phyloP scores from a whole-genome alignment of 1,140 invertebrate genomes.

The Conus ventricosus region DNA sequence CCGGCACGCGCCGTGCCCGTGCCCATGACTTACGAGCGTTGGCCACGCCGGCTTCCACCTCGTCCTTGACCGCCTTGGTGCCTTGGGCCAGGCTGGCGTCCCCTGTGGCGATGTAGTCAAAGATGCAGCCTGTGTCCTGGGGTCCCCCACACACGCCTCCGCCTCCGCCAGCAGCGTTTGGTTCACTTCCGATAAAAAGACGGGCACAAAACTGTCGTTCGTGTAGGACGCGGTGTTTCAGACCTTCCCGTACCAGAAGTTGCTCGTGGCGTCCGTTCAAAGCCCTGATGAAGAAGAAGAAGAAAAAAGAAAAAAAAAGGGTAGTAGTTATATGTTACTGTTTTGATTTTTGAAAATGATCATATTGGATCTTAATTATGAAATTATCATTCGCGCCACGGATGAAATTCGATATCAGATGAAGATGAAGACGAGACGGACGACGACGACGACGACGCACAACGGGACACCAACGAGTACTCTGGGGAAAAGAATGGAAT shows the following conservation, averaged over 20 bases:
- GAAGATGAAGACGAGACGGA: too few species aligned
- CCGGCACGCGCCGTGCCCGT: neutral
- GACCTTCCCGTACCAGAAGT: slow-evolving; percentile 36
- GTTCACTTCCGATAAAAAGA: slow-evolving; percentile 44
- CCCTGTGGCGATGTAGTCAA: slow-evolving; percentile 43
- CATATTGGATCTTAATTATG: neutral
- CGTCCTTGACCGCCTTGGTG: slow-evolving; percentile 1
- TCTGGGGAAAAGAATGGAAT: too few species aligned
- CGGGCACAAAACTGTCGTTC: slow-evolving; percentile 40
- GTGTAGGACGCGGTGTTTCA: slow-evolving; percentile 6
- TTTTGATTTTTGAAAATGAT: neutral
- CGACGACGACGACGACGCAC: too few species aligned
- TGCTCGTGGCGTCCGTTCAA: neutral
- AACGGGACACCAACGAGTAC: too few species aligned
- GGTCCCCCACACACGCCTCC: slow-evolving; percentile 24
- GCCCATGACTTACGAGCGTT: slow-evolving; percentile 22
- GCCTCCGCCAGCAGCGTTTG: slow-evolving; percentile 24
- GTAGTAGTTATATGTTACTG: neutral
- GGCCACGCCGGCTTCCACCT: neutral
- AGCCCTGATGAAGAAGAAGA: slow-evolving; percentile 35
- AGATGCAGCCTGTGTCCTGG: slow-evolving; percentile 31
- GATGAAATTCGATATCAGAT: neutral
- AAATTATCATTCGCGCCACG: neutral
- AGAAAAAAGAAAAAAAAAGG: neutral
- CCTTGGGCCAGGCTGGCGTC: slow-evolving; percentile 16